Evolutionary conservation across 2,797 vertebrate species (phyloP).

Genomic region (Chromobotia macracanthus): DNA sequence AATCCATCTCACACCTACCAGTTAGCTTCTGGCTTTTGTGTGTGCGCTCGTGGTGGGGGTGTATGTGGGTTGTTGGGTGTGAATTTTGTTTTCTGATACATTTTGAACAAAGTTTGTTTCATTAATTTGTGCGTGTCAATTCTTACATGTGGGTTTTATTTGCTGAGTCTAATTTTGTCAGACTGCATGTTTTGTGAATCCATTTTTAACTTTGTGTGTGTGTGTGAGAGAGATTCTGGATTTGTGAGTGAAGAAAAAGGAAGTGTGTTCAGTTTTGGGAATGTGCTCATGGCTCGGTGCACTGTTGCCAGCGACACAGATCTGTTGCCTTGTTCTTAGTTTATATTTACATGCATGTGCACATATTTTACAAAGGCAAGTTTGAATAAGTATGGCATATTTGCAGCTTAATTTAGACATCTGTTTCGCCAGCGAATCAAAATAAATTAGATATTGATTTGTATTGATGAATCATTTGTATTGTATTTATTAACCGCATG

Average conservation of each 20-base stretch:
- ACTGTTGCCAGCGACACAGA: slow-evolving; percentile 33
- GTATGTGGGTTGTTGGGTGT: too few relatives aligned
- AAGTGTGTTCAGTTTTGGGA: slow-evolving; percentile 55
- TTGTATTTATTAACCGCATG: not conserved
- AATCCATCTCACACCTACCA: slow-evolving; percentile 3
- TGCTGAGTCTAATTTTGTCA: slow-evolving; percentile 18
- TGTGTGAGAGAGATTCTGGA: slow-evolving; percentile 7
- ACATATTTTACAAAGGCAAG: not conserved
- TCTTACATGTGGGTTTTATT: slow-evolving; percentile 33
- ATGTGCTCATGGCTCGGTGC: slow-evolving; percentile 40
- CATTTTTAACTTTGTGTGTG: not conserved
- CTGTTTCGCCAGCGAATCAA: not conserved
- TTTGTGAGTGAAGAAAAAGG: slow-evolving; percentile 51
- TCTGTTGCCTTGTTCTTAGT: slow-evolving; percentile 14
- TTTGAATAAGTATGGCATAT: slow-evolving; percentile 7
- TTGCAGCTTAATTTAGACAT: not conserved
- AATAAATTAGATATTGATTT: not conserved
- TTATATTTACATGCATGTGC: slow-evolving; percentile 1
- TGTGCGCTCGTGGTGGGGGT: not conserved
- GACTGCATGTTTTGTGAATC: not conserved
- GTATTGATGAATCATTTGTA: not conserved
- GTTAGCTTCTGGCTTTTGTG: not conserved
- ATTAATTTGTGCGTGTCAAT: slow-evolving; percentile 4
- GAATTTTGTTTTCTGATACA: not conserved
- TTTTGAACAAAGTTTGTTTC: not conserved